These are phyloP conservation scores for Paramuricea clavata DNA, from an alignment of 92 coral and sea anemone genomes.

Conservation along the genomic window DNA sequence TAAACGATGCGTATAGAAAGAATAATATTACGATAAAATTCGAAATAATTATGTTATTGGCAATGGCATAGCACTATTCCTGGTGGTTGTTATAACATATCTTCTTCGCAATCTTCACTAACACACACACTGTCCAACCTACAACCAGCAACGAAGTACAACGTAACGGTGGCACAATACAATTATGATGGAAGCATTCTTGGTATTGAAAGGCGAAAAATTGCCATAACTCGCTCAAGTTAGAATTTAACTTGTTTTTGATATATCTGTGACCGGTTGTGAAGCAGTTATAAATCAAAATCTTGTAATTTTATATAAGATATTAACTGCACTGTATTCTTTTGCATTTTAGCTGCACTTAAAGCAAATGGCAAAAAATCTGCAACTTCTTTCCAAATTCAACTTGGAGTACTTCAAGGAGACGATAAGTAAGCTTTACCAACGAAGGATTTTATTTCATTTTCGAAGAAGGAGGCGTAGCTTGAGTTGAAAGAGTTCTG, in stretches of 20 bases:
- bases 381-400: conserved; percentile 4
- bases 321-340: neutral
- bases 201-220: neutral
- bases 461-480: too few species aligned
- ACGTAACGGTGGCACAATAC: neutral
- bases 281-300: too few species aligned
- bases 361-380: neutral
- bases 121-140: neutral
- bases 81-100: too few species aligned
- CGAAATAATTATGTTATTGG: neutral
- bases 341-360: conserved; percentile 18
- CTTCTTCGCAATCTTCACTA: neutral
- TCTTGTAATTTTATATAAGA: neutral
- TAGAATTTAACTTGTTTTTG: neutral
- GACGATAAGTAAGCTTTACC: conserved; percentile 33
- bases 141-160: neutral
- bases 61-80: neutral
- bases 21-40: neutral
- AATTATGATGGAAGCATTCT: neutral
- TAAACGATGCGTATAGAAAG: neutral
- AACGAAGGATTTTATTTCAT: too few species aligned
- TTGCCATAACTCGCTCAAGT: conserved; percentile 20
- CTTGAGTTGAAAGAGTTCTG: too few species aligned
- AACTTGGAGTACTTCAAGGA: conserved; percentile 3
- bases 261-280: too few species aligned